phyloP scores from a whole-genome alignment of 2,797 vertebrate species.

The Naso thynnoides region DNA sequence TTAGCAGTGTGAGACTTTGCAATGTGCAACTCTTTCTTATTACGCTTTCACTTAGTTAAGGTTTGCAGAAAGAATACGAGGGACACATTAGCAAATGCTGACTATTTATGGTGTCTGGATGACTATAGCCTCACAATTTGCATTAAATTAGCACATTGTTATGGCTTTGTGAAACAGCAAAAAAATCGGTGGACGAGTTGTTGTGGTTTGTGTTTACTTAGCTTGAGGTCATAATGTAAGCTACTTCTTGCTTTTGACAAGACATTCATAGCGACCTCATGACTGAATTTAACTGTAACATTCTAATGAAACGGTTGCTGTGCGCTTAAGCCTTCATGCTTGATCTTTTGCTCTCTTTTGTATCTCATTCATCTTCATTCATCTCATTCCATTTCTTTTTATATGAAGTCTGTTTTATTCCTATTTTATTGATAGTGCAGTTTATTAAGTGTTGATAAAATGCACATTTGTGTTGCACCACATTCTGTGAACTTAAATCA shows the following conservation, averaged over 20 bases:
- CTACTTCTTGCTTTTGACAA: conserved; percentile 2
- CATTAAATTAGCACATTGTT: background rate
- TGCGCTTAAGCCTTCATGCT: background rate
- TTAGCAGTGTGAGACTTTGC: conserved; percentile 1
- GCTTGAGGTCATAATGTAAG: background rate
- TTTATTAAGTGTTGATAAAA: background rate
- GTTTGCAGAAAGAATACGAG: background rate
- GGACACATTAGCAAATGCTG: background rate
- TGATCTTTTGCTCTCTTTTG: background rate
- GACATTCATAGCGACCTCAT: background rate
- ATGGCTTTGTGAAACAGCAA: background rate
- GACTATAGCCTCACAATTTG: background rate
- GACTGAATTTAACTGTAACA: background rate
- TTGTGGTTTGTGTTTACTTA: conserved; percentile 3
- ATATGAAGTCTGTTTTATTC: background rate
- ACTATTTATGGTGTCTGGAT: background rate
- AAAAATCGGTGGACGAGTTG: background rate
- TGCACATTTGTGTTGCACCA: background rate
- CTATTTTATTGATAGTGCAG: background rate
- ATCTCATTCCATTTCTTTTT: background rate
- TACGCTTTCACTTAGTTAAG: background rate
- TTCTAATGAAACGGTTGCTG: conserved; percentile 2
- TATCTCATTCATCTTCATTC: background rate
- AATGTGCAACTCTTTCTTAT: background rate
- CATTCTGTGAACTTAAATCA: background rate